Conservation (phyloP, 2,888 invertebrate species). For the Tubulanus polymorphus region DNA sequence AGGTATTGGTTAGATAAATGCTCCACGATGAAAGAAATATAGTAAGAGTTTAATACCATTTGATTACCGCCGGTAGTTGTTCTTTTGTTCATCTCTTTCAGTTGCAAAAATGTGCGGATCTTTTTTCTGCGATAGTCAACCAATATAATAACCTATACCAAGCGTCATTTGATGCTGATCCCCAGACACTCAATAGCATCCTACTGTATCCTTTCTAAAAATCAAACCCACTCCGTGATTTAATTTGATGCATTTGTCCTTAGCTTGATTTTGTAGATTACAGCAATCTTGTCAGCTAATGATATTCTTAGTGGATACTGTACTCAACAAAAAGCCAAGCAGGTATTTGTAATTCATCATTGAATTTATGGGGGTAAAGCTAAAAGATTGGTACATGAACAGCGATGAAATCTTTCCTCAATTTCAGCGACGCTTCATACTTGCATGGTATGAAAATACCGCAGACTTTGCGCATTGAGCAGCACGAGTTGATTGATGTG, state of each 20-base stretch:
- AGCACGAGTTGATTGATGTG: too few relatives aligned
- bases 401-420: too few relatives aligned
- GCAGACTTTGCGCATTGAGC: too few relatives aligned
- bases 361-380: too few relatives aligned
- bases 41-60: not conserved
- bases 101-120: slow-evolving; percentile 70
- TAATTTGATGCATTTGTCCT: too few relatives aligned
- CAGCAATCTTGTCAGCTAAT: slow-evolving; percentile 76
- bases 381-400: too few relatives aligned
- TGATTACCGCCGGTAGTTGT: not conserved
- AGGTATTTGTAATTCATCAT: too few relatives aligned
- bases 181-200: slow-evolving; percentile 60
- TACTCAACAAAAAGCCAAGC: slow-evolving; percentile 3
- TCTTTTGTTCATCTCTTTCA: slow-evolving; percentile 38
- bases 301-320: slow-evolving; percentile 69
- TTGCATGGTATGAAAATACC: too few relatives aligned
- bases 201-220: slow-evolving; percentile 28
- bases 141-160: slow-evolving; percentile 74
- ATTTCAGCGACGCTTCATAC: too few relatives aligned
- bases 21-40: too few relatives aligned
- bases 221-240: too few relatives aligned
- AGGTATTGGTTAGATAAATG: not conserved
- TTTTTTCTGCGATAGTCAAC: slow-evolving; percentile 69
- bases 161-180: slow-evolving; percentile 81
- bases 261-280: too few relatives aligned